Base-by-base conservation (phyloP, 1,140 invertebrate species). In the Ruditapes philippinarum region DNA sequence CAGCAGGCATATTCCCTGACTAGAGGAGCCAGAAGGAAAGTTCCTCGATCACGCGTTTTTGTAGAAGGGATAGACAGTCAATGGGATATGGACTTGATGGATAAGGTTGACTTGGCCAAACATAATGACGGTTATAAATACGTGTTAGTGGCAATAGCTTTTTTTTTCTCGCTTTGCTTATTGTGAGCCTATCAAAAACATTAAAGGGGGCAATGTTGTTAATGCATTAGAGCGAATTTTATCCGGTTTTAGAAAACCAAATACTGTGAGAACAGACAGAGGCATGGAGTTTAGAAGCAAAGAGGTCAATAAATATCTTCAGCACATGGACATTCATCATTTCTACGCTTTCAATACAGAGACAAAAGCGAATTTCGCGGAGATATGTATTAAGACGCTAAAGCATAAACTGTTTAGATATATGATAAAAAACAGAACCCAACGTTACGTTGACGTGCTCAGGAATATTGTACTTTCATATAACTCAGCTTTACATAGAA, bases 1-100 rank as follows among this genome's bases (percentile, higher is more conserved):
- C 76, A 88, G 70, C n/a, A 80, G 36, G 36, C 74, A 2, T 88
- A 70, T 88, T 88, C 86, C 22, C 25, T 88, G 38, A 76, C 70
- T 14, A 62, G 25, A 36, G 42, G 42, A 14, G 84, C 42, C 25
- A 76, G 70, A 78, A 17, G 54, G 2, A 38, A 65, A 25, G 76
- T 62, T 51, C 0, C 14, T 14, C 19, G 54, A 38, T 76, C 83
- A 12, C 4, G 65, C 0, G 51, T 86, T 5, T 25, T 76, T 60
- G 83, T 62, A 1, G 3, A 65, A 22, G 83, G 73, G 11, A 14
- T 86, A 22, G 68, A 86, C 54, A 45, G 28, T 78, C 28, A 33
- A 33, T 86, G 70, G 70, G 51, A 86, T 33, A 78, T 78, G 70
- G 70, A 86, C 36, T 36, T 86, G n/a, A 78, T 86, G 83, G 83